phyloP scores from a whole-genome alignment of 2,113 vertebrate species.

The Fregetta grallaria region DNA sequence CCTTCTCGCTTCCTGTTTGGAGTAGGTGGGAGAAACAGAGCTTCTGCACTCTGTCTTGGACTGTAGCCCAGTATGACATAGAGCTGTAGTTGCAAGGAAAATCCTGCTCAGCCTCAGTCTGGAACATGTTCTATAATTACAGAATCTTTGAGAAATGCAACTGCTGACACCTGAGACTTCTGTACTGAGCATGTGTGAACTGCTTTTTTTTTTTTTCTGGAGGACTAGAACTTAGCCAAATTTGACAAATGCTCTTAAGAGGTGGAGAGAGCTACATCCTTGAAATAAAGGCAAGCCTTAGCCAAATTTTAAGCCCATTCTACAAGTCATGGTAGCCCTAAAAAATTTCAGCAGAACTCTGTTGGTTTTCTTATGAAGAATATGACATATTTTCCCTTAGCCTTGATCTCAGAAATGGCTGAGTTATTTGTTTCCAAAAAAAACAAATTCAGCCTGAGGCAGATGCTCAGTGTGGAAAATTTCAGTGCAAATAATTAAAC shows the following conservation, averaged over 20 bases:
- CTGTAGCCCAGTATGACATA: constrained; percentile 26
- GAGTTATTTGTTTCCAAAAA: neutral
- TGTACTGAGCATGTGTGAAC: neutral
- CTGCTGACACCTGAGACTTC: constrained; percentile 55
- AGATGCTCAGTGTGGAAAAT: constrained; percentile 20
- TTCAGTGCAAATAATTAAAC: constrained; percentile 40
- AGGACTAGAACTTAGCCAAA: neutral
- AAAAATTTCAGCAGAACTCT: neutral
- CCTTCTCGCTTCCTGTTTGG: constrained; percentile 60
- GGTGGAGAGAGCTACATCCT: neutral
- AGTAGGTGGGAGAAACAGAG: constrained; percentile 47
- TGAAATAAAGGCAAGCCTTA: neutral
- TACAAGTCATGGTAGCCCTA: neutral
- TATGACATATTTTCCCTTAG: neutral
- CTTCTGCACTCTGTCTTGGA: neutral
- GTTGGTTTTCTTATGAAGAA: neutral
- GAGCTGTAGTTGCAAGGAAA: constrained; percentile 50
- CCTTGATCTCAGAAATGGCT: neutral
- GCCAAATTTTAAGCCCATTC: neutral
- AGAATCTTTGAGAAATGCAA: constrained; percentile 48
- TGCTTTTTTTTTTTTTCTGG: neutral
- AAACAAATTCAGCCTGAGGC: neutral
- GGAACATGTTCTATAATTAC: constrained; percentile 55
- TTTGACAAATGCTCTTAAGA: neutral
- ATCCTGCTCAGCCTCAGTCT: constrained; percentile 52